These are phyloP conservation scores for Cenopis cana DNA, from an alignment of 2,888 invertebrate genomes.

Conservation along the genomic window DNA sequence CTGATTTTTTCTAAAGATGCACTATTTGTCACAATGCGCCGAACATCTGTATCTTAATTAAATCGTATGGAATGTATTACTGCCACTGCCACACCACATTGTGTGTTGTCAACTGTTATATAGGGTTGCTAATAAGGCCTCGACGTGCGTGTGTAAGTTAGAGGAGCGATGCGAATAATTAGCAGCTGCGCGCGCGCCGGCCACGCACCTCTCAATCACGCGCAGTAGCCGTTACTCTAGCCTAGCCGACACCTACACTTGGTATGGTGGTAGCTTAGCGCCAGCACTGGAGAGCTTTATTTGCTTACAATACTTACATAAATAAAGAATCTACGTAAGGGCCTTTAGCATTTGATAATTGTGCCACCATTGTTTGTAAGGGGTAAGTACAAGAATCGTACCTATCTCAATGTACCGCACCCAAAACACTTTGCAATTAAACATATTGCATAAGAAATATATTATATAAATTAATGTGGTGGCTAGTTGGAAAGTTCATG, in stretches of 20 bases:
- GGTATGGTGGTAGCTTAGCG: too few relatives aligned
- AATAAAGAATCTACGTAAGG: too few relatives aligned
- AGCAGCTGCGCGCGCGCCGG: background rate
- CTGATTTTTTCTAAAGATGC: too few relatives aligned
- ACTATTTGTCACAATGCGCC: background rate
- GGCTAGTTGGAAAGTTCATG: background rate
- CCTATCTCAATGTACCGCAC: too few relatives aligned
- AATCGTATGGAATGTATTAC: background rate
- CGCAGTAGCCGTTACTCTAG: background rate
- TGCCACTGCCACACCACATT: too few relatives aligned
- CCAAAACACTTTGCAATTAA: too few relatives aligned
- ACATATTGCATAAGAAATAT: too few relatives aligned
- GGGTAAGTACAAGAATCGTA: too few relatives aligned
- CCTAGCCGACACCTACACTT: too few relatives aligned
- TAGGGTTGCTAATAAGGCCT: background rate
- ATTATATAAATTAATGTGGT: background rate
- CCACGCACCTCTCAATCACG: background rate
- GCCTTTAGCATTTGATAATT: too few relatives aligned
- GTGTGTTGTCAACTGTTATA: background rate
- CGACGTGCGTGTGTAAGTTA: background rate
- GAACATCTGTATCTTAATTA: background rate
- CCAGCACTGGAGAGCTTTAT: background rate
- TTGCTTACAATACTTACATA: background rate
- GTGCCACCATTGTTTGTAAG: too few relatives aligned
- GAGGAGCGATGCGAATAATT: background rate